phyloP scores from a whole-genome alignment of 1,140 invertebrate species.

The Euwallacea fornicatus region DNA sequence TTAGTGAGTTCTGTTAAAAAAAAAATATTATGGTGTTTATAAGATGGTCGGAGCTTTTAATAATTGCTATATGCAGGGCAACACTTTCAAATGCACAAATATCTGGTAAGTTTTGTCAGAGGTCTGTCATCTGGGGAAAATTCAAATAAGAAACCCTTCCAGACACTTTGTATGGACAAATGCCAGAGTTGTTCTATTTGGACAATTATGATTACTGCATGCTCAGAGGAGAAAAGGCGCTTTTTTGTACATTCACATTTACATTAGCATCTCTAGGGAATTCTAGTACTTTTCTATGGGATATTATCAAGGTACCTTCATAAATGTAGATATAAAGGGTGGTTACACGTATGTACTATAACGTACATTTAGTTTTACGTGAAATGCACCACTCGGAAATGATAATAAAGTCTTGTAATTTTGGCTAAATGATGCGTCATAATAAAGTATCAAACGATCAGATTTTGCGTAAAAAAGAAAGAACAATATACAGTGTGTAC shows the following conservation, averaged over 20 bases:
- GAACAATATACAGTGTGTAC: too few species aligned
- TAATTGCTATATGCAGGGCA: neutral
- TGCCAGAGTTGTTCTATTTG: conserved; percentile 40
- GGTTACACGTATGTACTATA: too few species aligned
- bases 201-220: conserved; percentile 43
- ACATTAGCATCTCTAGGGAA: conserved; percentile 14
- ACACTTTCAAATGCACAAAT: neutral
- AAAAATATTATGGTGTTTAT: neutral
- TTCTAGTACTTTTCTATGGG: conserved; percentile 26
- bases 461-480: too few species aligned
- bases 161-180: conserved; percentile 20
- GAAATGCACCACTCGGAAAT: too few species aligned
- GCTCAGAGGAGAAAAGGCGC: conserved; percentile 29
- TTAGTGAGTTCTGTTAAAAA: too few species aligned
- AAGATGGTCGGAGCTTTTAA: neutral
- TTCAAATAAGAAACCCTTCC: neutral
- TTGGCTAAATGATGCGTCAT: too few species aligned
- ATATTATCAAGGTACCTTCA: conserved; percentile 33
- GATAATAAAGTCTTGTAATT: too few species aligned
- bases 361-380: too few species aligned
- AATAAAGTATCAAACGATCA: too few species aligned
- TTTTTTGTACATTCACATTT: conserved; percentile 40
- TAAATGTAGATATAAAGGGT: neutral
- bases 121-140: neutral
- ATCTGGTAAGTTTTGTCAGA: conserved; percentile 4